Base-by-base conservation (phyloP, 1,140 invertebrate genomes). In the Magallana angulata region DNA sequence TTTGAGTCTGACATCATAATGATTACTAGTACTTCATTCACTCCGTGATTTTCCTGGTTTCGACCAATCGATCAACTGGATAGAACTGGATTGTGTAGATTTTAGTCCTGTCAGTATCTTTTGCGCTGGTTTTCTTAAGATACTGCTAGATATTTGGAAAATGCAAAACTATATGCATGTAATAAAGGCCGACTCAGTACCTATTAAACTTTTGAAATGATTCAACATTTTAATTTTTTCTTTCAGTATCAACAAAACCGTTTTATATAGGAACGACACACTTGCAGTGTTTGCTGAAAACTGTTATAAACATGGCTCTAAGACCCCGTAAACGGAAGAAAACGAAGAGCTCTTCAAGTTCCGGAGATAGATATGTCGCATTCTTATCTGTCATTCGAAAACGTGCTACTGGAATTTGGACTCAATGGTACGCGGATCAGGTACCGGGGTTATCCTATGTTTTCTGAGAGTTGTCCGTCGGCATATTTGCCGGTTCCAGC, bases 211-310 rank as follows among this genome's bases (percentile, higher is more conserved):
- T 24, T 24, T 24, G 24, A 24, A 24, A 24, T 24, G 24, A 24
- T 24, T 24, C 24, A 24, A 24, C 24, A 24, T 24, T 24, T 24
- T 24, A 1, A 30, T 24, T 24, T 71, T 71, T 11, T 30, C 18
- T 71, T 71, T 71, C 68, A 71, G 68, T 24, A 7, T 18, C 18
- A 71, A 30, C 68, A 0, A 71, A 71, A 11, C 68, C 68, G 8
- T 71, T 30, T 71, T 71, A 30, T 30, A 71, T 71, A 30, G 68
- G 68, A 30, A 71, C 18, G 12, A 71, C 68, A 71, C 68, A 71
- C 18, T 24, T 71, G 14, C 24, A 4, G 9, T 71, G 68, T 36
- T 1, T 71, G 68, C 36, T 30, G 36, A 30, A 71, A 24, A 30
- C n/a, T 9, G 68, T 8, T 30, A 71, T 71, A 7, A 24, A 71